Evolutionary conservation across 2,888 invertebrate species (phyloP).

Genomic region (Limnephilus lunatus): DNA sequence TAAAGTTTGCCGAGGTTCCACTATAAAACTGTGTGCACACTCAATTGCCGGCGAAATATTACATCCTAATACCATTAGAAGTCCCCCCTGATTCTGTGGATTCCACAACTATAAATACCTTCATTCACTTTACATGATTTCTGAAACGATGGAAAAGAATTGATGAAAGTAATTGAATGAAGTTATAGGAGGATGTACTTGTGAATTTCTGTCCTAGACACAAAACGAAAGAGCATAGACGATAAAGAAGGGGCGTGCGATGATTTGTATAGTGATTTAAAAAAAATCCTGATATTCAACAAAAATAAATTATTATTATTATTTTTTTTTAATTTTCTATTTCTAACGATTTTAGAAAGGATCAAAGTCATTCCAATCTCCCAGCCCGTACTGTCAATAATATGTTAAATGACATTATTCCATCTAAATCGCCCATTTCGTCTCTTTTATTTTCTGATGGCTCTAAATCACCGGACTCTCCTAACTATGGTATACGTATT

Average conservation of each 20-base stretch:
- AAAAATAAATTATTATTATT: too few species aligned
- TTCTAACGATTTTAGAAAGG: too few species aligned
- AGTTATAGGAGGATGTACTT: neutral
- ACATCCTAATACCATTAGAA: constrained; percentile 8
- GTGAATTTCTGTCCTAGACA: neutral
- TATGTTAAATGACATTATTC: too few species aligned
- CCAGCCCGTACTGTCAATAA: too few species aligned
- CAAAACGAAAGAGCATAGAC: neutral
- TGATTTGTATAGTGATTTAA: neutral
- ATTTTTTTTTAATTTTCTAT: too few species aligned
- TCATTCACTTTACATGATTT: neutral
- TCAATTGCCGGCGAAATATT: constrained; percentile 22
- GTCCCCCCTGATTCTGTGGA: neutral
- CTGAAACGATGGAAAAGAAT: neutral
- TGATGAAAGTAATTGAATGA: neutral
- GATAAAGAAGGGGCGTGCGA: neutral
- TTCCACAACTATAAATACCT: neutral
- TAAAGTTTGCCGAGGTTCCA: neutral
- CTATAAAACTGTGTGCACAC: neutral
- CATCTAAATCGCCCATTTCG: too few species aligned
- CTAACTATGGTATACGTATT: too few species aligned
- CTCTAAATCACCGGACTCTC: too few species aligned
- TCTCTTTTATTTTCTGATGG: too few species aligned
- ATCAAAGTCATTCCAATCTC: too few species aligned
- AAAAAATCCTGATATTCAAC: too few species aligned